These are phyloP conservation scores for Drosophila obscura DNA, from an alignment of 1,140 invertebrate genomes.

Conservation along the genomic window DNA sequence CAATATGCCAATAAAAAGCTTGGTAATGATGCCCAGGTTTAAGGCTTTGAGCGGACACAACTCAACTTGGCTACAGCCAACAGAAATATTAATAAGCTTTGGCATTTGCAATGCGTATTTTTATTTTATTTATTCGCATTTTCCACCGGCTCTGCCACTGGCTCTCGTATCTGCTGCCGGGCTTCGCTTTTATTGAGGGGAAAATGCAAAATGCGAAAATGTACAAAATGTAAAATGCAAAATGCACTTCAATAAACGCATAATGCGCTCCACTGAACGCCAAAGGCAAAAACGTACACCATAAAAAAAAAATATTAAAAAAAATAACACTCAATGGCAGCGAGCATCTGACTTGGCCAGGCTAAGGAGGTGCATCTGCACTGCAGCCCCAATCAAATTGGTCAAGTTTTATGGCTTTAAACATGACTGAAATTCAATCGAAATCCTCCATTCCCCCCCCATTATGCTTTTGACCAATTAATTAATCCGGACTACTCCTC, in stretches of 20 bases:
- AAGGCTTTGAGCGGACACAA: conserved; percentile 47
- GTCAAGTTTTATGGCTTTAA: conserved; percentile 42
- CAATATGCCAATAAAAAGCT: conserved; percentile 74
- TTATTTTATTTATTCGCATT: conserved; percentile 43
- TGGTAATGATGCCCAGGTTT: conserved; percentile 71
- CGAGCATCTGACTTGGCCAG: conserved; percentile 24
- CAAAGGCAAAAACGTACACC: conserved; percentile 56
- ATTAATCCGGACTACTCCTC: conserved; percentile 22
- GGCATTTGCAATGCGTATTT: conserved; percentile 80
- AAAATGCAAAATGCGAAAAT: conserved; percentile 29
- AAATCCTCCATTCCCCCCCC: conserved; percentile 2
- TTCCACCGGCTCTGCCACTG: conserved; percentile 2
- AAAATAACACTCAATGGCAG: conserved; percentile 19
- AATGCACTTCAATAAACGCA: conserved; percentile 74
- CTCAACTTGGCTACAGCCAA: conserved; percentile 34
- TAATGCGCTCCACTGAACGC: conserved; percentile 71
- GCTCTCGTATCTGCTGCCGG: conserved; percentile 1
- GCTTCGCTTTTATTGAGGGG: conserved; percentile 39
- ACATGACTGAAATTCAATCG: conserved; percentile 6
- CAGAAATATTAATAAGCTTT: conserved; percentile 81
- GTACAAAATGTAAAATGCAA: conserved; percentile 50
- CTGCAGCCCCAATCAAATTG: conserved; percentile 14
- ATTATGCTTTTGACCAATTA: conserved; percentile 27
- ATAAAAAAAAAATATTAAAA: background rate
- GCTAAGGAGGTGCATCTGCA: conserved; percentile 21